Evolutionary conservation across 2,797 vertebrate genomes (phyloP).

Genomic region (Tarsius wallacei): DNA sequence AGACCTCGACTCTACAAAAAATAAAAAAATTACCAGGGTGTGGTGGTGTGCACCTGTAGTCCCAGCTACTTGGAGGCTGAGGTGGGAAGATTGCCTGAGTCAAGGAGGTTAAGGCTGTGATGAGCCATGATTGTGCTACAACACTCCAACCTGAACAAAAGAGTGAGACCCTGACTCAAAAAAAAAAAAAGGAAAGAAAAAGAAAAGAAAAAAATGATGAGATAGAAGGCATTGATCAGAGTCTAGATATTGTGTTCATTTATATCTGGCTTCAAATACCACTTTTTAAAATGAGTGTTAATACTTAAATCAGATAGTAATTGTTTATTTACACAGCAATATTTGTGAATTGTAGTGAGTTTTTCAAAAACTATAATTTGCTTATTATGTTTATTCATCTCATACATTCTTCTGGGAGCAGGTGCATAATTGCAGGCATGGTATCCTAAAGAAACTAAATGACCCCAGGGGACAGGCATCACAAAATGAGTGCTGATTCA

Average conservation of each 20-base stretch:
- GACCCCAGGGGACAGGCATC: neutral
- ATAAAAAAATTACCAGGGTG: no score
- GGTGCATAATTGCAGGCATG: no score
- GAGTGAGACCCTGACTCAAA: no score
- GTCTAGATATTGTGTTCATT: neutral
- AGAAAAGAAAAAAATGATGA: no score
- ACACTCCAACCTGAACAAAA: no score
- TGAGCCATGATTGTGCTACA: no score
- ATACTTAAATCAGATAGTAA: neutral
- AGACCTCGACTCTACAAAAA: no score
- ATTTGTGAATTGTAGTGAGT: neutral
- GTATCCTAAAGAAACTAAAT: neutral
- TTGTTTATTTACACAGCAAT: neutral
- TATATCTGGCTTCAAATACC: neutral
- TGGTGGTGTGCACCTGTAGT: no score
- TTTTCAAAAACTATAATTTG: neutral
- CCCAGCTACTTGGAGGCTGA: no score
- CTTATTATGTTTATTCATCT: constrained; percentile 20
- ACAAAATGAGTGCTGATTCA: neutral
- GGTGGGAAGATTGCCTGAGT: no score
- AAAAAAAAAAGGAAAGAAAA: no score
- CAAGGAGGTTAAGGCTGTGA: no score
- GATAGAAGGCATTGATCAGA: neutral
- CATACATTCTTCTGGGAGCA: neutral
- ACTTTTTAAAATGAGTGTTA: neutral